Conservation (phyloP, 2,888 invertebrate genomes). For the Hydriomena furcata region DNA sequence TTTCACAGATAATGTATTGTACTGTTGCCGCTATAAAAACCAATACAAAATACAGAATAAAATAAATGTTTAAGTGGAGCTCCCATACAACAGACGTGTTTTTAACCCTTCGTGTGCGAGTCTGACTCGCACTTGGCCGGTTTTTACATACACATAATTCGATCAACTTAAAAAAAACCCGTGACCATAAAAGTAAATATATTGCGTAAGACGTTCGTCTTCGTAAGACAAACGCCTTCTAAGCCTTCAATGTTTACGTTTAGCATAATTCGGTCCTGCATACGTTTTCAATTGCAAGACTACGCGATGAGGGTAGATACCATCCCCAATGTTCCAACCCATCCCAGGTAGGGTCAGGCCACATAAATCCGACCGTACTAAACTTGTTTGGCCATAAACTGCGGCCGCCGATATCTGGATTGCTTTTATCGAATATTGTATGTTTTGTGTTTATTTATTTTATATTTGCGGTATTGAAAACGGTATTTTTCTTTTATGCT, state of each 20-base stretch:
- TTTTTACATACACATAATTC: no score
- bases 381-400: slow-evolving; percentile 64
- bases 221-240: not conserved
- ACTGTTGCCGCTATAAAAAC: no score
- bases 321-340: slow-evolving; percentile 46
- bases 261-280: slow-evolving; percentile 16
- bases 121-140: no score
- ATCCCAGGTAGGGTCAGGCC: slow-evolving; percentile 58
- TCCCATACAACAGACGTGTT: no score
- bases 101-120: no score
- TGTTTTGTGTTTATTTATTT: slow-evolving; percentile 34
- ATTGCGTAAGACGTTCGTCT: not conserved
- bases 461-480: slow-evolving; percentile 21
- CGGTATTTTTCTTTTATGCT: slow-evolving; percentile 10
- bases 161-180: no score
- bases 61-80: no score
- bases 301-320: slow-evolving; percentile 22
- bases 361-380: slow-evolving; percentile 68
- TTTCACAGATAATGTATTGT: no score
- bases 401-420: slow-evolving; percentile 62
- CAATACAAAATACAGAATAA: no score
- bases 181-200: no score
- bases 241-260: slow-evolving; percentile 11
- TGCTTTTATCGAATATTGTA: slow-evolving; percentile 69
- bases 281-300: slow-evolving; percentile 24